Conservation (phyloP, 2,888 invertebrate genomes). For the Drosophila sordidula region DNA sequence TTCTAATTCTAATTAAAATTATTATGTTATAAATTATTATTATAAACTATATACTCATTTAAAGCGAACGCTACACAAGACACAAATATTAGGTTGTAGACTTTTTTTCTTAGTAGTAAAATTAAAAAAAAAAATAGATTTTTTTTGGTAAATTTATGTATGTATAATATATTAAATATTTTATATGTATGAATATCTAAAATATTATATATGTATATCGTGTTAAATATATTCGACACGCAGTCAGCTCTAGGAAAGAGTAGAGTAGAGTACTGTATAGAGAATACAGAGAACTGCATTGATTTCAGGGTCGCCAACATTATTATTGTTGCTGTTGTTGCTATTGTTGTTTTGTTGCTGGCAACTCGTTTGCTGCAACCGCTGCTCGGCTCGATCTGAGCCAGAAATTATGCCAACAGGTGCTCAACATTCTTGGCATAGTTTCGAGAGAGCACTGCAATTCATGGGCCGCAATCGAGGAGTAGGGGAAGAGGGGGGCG, state of each 20-base stretch:
- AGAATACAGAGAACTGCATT: slow-evolving; percentile 43
- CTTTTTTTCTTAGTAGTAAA: no score
- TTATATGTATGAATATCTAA: no score
- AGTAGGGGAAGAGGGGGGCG: neutral
- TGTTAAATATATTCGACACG: neutral
- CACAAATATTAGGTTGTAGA: no score
- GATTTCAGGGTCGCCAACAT: slow-evolving; percentile 69
- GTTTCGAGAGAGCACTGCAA: slow-evolving; percentile 50
- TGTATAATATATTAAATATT: no score
- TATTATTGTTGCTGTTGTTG: neutral
- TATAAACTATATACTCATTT: no score
- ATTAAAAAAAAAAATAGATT: no score
- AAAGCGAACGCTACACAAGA: no score
- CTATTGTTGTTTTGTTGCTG: slow-evolving; percentile 2
- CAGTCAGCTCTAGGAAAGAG: neutral
- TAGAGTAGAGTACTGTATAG: neutral
- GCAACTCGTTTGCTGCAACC: slow-evolving; percentile 49
- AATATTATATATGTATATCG: no score
- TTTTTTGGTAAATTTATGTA: no score
- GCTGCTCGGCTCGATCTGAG: slow-evolving; percentile 8
- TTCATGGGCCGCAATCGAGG: slow-evolving; percentile 12
- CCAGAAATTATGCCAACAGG: slow-evolving; percentile 71
- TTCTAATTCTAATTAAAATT: no score
- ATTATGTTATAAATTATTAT: no score
- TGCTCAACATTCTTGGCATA: slow-evolving; percentile 77